phyloP scores from a whole-genome alignment of 2,797 vertebrate species.

The Apogon talboti region DNA sequence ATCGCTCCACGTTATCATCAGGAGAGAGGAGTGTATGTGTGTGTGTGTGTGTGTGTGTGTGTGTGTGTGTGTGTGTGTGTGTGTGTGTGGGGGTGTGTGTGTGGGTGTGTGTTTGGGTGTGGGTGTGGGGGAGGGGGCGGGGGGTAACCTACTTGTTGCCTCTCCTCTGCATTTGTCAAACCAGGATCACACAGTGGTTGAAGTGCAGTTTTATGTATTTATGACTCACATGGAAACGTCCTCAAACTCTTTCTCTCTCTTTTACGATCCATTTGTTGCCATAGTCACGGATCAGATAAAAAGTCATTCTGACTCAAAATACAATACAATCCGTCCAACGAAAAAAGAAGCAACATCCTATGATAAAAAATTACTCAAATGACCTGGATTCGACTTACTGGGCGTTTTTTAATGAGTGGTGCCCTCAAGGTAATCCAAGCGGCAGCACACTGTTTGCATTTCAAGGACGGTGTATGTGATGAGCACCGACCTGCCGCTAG shows the following conservation, averaged over 20 bases:
- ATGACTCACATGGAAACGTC: slow-evolving; percentile 46
- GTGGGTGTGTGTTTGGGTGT: too few relatives aligned
- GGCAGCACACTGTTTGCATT: background rate
- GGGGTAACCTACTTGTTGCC: slow-evolving; percentile 46
- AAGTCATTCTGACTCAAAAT: background rate
- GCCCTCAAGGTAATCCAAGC: background rate
- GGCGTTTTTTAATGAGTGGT: background rate
- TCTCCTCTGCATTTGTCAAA: slow-evolving; percentile 12
- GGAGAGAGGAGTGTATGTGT: too few relatives aligned
- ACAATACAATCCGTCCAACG: background rate
- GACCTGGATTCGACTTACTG: background rate
- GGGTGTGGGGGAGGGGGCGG: too few relatives aligned
- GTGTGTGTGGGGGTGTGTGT: too few relatives aligned
- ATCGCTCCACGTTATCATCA: too few relatives aligned
- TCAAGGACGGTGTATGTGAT: background rate
- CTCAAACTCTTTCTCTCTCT: slow-evolving; percentile 24
- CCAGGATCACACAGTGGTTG: slow-evolving; percentile 7
- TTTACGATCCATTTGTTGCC: slow-evolving; percentile 31
- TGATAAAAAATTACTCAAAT: slow-evolving; percentile 1
- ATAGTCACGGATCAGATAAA: slow-evolving; percentile 16
- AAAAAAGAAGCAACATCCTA: background rate
- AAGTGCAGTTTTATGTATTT: slow-evolving; percentile 41
- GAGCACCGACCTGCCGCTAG: slow-evolving; percentile 19
- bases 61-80: too few relatives aligned
- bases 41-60: too few relatives aligned